Evolutionary conservation across 1,140 invertebrate species (phyloP), one percentile per base, ranked within the genome.

Genomic region (Anadara kagoshimensis): DNA sequence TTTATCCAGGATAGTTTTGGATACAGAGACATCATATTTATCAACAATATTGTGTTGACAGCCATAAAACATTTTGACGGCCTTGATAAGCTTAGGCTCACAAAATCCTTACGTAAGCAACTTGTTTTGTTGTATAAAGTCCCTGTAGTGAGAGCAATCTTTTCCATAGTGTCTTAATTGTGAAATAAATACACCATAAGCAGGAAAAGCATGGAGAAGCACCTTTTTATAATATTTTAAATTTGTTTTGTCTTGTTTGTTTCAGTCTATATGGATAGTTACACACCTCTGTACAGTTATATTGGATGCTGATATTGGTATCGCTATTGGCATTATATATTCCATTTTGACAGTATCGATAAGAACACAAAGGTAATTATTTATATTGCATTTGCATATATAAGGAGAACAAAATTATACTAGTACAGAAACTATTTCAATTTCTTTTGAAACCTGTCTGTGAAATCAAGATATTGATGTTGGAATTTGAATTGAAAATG

Each of bases 221-320:
- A n/a, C n/a, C n/a, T n/a, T n/a, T n/a, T n/a, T n/a, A n/a, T n/a
- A n/a, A n/a, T n/a, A n/a, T n/a, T n/a, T 16, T 47, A 26, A 61
- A 20, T 14, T 49, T 12, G 24, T 18, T 14, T 51, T 12, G 5
- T 62, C 20, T 70, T n/a, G n/a, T n/a, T 14, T 63, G 36, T 83
- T 87, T 59, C 67, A 91, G 90, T 58, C 79, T 16, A 93, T 96
- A 20, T 98, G 96, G 95, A 85, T 95, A 1, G 88, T 93, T 0
- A 95, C 96, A 0, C 97, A 96, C 84, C 59, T 94, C 0, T 90
- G 92, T 0, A 95, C 95, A 0, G 88, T 96, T 14, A 80, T 97
- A 12, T 88, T 97, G 0, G 95, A 97, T 83, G 95, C 97, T 73
- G 95, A 97, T 82, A 90, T 94, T 73, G 94, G 94, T 18, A 89